Evolutionary conservation across 2,797 vertebrate species (phyloP), one percentile per base, ranked within the genome.

Genomic region (Cirrhinus mrigala): DNA sequence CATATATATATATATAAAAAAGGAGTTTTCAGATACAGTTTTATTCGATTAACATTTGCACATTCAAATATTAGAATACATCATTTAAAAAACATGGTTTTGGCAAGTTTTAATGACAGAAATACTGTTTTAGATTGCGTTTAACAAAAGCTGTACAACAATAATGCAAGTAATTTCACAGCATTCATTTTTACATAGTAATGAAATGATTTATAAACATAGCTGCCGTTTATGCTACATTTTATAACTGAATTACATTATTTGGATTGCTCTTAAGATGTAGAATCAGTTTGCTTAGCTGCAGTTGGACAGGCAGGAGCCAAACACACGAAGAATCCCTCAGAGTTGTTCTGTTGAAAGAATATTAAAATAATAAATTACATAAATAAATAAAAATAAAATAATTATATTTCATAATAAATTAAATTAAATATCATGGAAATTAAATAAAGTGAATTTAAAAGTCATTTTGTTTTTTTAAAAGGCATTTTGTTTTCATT

Each of bases 251-350:
- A 24, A 79, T 70, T 81, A 52, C 14, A 85, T 48, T 58, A 71
- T 50, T 70, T 20, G 83, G 58, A 58, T 48, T 76, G 56, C 81
- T 40, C 22, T 84, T 46, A 2, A 9, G 58, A 12, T 70, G 1
- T 76, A 14, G 20, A 69, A 11, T 91, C 83, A 92, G 58, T 84
- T 81, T 0, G 50, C 44, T 46, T 46, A 46, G 44, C 18, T 37
- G 85, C 7, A 29, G 78, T 85, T 56, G 89, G 81, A 90, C 94
- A 95, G 60, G 76, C 82, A 7, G 95, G 94, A 18, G 94, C 88
- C 60, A 95, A 87, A 90, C 95, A 95, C 87, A 94, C 22, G 48
- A 95, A 94, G 84, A 86, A 91, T 1, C 94, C 94, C 29, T 92
- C 93, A 4, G 73, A 48, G 33, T 87, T 78, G 40, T 14, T 90